Evolutionary conservation across 2,797 vertebrate genomes (phyloP).

Genomic region (Dendrocincla tyrannina): DNA sequence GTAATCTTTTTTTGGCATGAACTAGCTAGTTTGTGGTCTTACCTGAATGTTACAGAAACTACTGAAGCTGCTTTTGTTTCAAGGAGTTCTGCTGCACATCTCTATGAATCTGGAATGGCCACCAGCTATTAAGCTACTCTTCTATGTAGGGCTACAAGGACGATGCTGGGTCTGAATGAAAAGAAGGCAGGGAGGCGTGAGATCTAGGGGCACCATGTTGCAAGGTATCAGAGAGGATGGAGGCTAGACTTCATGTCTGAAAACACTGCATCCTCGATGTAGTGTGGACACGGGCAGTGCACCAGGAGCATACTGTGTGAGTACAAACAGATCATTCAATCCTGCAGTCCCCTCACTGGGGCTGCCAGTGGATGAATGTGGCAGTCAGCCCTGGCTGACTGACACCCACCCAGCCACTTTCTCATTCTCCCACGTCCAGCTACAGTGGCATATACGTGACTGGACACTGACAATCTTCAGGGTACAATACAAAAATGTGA

Average conservation of each 20-base stretch:
- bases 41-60: not conserved
- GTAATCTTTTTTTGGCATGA: not conserved
- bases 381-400: not conserved
- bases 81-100: not conserved
- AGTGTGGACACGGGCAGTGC: not conserved
- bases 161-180: not conserved
- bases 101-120: not conserved
- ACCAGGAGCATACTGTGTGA: not conserved
- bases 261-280: not conserved
- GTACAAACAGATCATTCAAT: not conserved
- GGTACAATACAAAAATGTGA: not conserved
- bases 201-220: not conserved
- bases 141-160: not conserved
- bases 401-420: accelerated
- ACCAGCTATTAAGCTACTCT: not conserved
- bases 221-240: accelerated
- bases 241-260: not conserved
- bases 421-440: not conserved
- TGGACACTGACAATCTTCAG: not conserved
- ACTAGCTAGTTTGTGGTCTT: not conserved
- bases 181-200: accelerated
- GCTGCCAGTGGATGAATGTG: not conserved
- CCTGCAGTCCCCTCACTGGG: not conserved
- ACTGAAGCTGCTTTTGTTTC: not conserved
- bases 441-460: not conserved